Conservation (phyloP, 2,888 invertebrate genomes). For the Amphipyra tragopoginis region DNA sequence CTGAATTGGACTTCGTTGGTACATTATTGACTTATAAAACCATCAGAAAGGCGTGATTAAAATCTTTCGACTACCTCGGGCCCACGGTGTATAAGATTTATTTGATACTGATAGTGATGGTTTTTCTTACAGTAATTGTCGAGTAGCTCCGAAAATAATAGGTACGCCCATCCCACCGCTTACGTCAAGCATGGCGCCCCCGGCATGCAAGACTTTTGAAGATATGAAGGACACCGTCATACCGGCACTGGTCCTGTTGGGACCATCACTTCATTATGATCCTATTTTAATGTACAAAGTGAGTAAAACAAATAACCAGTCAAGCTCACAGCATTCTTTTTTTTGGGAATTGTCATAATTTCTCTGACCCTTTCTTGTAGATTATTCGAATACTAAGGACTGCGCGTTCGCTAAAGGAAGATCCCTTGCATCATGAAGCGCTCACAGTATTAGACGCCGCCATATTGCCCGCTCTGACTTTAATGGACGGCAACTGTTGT, state of each 20-base stretch:
- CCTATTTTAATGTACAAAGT: conserved; percentile 97
- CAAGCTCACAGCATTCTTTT: no score
- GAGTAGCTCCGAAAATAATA: conserved; percentile 92
- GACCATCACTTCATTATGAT: conserved; percentile 96
- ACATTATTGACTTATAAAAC: no score
- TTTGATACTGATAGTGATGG: neutral
- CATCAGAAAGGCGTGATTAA: no score
- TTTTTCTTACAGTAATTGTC: conserved; percentile 91
- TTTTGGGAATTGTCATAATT: neutral
- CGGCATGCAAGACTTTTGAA: conserved; percentile 92
- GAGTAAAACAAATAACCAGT: conserved; percentile 50
- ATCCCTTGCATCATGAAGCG: conserved; percentile 94
- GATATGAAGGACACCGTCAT: conserved; percentile 94
- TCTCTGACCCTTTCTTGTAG: conserved; percentile 62
- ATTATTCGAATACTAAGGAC: conserved; percentile 84
- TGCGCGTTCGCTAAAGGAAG: conserved; percentile 77
- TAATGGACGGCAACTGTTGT: conserved; percentile 98
- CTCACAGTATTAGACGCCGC: conserved; percentile 96
- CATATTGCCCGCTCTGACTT: conserved; percentile 96
- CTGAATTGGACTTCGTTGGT: no score
- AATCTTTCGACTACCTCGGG: no score
- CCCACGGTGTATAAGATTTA: no score
- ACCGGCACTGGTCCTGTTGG: conserved; percentile 96
- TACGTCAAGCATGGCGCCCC: conserved; percentile 90
- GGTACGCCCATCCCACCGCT: conserved; percentile 89